phyloP scores from a whole-genome alignment of 1,140 invertebrate species.

The Drosophila burlai region DNA sequence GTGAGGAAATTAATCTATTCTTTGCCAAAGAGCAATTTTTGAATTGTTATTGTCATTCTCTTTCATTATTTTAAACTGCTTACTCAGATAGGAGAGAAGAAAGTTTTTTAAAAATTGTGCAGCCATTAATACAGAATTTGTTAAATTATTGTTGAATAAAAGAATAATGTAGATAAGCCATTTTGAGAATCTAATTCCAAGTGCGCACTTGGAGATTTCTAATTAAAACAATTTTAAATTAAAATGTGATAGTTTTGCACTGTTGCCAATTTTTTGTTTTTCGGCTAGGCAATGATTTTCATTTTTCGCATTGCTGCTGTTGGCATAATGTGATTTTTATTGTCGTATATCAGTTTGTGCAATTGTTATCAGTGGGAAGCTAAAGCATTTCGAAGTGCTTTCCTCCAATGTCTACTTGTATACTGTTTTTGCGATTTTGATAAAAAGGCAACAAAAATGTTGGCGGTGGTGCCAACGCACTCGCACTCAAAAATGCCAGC shows the following conservation, averaged over 20 bases:
- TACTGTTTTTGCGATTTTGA: slow-evolving; percentile 66
- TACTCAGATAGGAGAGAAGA: background rate
- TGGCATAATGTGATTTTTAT: slow-evolving; percentile 33
- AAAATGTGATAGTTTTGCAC: background rate
- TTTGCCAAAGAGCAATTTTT: background rate
- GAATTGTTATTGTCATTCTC: background rate
- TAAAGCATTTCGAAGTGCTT: slow-evolving; percentile 42
- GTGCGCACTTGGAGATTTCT: background rate
- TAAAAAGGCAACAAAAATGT: slow-evolving; percentile 52
- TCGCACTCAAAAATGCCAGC: slow-evolving; percentile 39
- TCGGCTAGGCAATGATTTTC: slow-evolving; percentile 15
- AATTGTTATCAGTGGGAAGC: slow-evolving; percentile 53
- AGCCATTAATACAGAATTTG: background rate
- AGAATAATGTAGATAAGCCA: background rate
- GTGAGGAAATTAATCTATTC: too few species aligned
- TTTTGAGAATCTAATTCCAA: background rate
- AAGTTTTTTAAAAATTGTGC: background rate
- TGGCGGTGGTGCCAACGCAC: slow-evolving; percentile 62
- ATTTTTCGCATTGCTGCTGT: slow-evolving; percentile 11
- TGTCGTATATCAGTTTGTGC: slow-evolving; percentile 51
- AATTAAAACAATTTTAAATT: too few species aligned
- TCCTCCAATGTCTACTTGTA: slow-evolving; percentile 16
- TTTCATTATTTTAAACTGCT: background rate
- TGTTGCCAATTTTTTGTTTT: slow-evolving; percentile 13
- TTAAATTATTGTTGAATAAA: background rate